Percentiles rank a stretch among this genome's conserved stretches.
These are phyloP conservation scores for Oxycera nigricornis DNA, from an alignment of 2,888 invertebrate species.

Conservation along the genomic window DNA sequence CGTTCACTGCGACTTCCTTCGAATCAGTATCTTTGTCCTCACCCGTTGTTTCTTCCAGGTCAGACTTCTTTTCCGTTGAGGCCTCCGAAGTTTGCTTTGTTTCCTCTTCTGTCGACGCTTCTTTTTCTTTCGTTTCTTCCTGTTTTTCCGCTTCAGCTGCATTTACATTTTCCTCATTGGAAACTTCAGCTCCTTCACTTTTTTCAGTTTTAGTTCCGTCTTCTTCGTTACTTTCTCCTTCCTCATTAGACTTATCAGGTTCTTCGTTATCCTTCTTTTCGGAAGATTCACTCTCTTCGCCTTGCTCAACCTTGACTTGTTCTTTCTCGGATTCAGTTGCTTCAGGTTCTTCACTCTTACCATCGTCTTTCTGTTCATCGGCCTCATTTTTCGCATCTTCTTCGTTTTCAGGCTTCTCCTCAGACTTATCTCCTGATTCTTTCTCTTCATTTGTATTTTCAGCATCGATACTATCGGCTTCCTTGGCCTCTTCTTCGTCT, in stretches of 20 bases:
- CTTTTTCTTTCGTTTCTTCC: conserved; percentile 34
- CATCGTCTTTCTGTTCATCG: conserved; percentile 26
- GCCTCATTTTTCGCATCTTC: conserved; percentile 9
- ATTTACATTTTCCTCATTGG: conserved; percentile 3
- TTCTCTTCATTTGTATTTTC: conserved; percentile 23
- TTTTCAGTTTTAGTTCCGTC: conserved; percentile 33
- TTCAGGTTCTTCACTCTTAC: conserved; percentile 32
- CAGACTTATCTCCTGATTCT: conserved; percentile 39
- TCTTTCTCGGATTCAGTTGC: conserved; percentile 40
- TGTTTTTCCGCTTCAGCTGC: conserved; percentile 37
- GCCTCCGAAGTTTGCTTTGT: neutral
- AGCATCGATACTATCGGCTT: conserved; percentile 44
- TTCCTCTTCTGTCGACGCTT: conserved; percentile 17
- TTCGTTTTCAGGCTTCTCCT: neutral
- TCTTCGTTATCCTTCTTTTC: conserved; percentile 31
- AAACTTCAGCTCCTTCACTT: conserved; percentile 11
- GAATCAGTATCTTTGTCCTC: neutral
- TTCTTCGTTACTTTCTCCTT: conserved; percentile 33
- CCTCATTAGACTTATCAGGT: conserved; percentile 31
- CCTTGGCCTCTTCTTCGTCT: conserved; percentile 45
- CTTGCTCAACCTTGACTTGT: too few species aligned
- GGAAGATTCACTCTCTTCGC: too few species aligned
- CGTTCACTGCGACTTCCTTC: neutral
- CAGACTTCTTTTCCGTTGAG: neutral
- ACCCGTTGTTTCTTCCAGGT: neutral